These are phyloP conservation scores for Leucania comma DNA, from an alignment of 2,888 invertebrate genomes.

Conservation along the genomic window DNA sequence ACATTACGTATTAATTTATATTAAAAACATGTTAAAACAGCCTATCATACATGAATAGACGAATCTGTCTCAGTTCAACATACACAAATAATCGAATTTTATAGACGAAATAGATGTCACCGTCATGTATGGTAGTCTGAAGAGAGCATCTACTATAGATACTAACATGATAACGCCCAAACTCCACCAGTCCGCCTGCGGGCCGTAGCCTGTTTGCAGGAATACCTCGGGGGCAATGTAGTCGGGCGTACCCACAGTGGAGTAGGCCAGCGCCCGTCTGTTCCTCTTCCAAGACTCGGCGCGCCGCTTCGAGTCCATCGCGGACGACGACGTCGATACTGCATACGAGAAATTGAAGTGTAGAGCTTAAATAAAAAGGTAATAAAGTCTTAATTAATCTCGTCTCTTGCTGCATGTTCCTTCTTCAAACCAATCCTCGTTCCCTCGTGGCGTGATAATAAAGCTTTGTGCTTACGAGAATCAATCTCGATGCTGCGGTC, in stretches of 20 bases:
- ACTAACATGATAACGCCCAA: constrained; percentile 99
- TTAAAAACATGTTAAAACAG: constrained; percentile 11
- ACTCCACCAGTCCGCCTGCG: constrained; percentile 99
- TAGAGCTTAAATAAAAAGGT: constrained; percentile 60
- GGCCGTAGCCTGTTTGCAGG: constrained; percentile 99
- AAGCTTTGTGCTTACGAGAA: constrained; percentile 26
- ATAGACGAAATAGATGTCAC: not conserved
- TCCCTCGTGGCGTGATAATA: constrained; percentile 15
- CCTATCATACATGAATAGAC: constrained; percentile 14
- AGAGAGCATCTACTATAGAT: constrained; percentile 16
- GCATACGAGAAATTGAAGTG: constrained; percentile 64
- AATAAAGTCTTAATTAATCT: constrained; percentile 44
- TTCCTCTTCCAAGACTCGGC: constrained; percentile 99
- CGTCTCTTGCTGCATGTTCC: not conserved
- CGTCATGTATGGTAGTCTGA: constrained; percentile 11
- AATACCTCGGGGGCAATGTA: constrained; percentile 99
- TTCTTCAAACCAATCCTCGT: constrained; percentile 24
- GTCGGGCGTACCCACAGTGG: constrained; percentile 99
- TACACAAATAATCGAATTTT: not conserved
- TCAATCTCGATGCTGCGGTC: constrained; percentile 15
- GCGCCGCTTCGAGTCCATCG: constrained; percentile 99
- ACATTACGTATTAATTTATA: not conserved
- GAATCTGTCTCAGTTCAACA: not conserved
- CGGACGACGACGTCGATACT: constrained; percentile 88
- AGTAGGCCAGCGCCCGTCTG: constrained; percentile 97